These are phyloP conservation scores for Drosophila cardini DNA, from an alignment of 1,140 invertebrate genomes.

Conservation along the genomic window DNA sequence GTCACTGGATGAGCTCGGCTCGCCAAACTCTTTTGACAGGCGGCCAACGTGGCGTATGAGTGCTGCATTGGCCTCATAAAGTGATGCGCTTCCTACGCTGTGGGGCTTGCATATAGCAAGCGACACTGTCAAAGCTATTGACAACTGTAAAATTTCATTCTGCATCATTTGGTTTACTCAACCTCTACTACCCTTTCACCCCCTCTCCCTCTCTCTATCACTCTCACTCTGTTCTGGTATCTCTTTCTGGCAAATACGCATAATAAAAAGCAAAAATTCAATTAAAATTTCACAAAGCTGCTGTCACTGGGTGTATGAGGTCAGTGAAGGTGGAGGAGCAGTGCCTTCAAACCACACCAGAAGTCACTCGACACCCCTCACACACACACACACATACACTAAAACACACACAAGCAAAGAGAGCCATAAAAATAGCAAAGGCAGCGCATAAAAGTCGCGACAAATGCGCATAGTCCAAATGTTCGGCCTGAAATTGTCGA, in stretches of 20 bases:
- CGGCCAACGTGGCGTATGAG: constrained; percentile 70
- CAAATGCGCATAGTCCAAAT: constrained; percentile 57
- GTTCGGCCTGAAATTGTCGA: constrained; percentile 52
- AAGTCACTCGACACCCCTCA: constrained; percentile 43
- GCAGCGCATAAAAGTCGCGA: constrained; percentile 52
- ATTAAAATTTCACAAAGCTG: constrained; percentile 79
- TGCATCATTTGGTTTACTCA: constrained; percentile 41
- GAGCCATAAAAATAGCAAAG: constrained; percentile 28
- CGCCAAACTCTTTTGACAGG: constrained; percentile 39
- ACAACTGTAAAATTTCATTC: constrained; percentile 73
- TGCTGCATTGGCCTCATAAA: constrained; percentile 43
- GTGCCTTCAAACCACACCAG: constrained; percentile 41
- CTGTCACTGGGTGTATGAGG: constrained; percentile 30
- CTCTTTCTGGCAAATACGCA: constrained; percentile 46
- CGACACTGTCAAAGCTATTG: constrained; percentile 70
- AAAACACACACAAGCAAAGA: background rate
- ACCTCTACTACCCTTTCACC: constrained; percentile 5
- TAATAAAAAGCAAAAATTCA: constrained; percentile 78
- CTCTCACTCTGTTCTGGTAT: background rate
- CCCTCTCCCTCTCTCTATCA: background rate
- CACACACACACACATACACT: background rate
- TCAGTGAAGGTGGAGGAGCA: background rate
- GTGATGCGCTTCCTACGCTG: constrained; percentile 8
- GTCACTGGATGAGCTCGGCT: constrained; percentile 28
- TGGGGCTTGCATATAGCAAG: constrained; percentile 1